Conservation (phyloP, 2,797 vertebrate genomes). For the Eptatretus atami region DNA sequence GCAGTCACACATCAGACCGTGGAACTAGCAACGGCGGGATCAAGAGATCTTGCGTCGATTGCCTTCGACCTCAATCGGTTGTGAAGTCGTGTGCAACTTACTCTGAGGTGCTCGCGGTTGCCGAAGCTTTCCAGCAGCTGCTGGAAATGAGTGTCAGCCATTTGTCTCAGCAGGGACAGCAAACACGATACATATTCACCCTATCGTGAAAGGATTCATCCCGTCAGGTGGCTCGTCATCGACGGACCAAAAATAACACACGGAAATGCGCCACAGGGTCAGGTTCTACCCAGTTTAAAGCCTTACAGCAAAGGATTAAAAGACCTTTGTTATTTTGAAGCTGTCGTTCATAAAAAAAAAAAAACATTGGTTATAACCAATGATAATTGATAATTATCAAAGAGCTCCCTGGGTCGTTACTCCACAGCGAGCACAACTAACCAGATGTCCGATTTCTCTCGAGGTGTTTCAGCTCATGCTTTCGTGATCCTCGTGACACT, state of each 20-base stretch:
- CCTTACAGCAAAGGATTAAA: constrained; percentile 11
- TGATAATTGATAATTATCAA: too few species aligned
- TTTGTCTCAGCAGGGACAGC: constrained; percentile 57
- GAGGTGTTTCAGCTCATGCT: too few species aligned
- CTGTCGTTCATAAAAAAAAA: too few species aligned
- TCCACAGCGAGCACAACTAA: too few species aligned
- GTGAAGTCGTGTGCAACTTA: constrained; percentile 16
- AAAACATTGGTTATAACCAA: too few species aligned
- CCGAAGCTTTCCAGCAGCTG: constrained; percentile 65
- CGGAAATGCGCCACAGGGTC: not conserved
- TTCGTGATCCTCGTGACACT: too few species aligned
- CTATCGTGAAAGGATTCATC: constrained; percentile 13
- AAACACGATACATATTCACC: constrained; percentile 88
- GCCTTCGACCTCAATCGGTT: not conserved
- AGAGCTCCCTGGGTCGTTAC: too few species aligned
- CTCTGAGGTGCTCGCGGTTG: constrained; percentile 64
- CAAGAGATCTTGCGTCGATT: constrained; percentile 8
- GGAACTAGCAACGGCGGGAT: constrained; percentile 2
- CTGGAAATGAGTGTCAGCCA: constrained; percentile 86
- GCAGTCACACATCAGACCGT: not conserved
- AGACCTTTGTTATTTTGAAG: constrained; percentile 1
- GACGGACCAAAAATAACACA: constrained; percentile 7
- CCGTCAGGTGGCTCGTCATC: too few species aligned
- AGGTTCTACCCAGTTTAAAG: constrained; percentile 9
- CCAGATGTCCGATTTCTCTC: too few species aligned